Percentiles rank a stretch among this genome's conserved stretches.
These are phyloP conservation scores for Champsocephalus gunnari DNA, from an alignment of 2,797 vertebrate genomes.

Conservation along the genomic window DNA sequence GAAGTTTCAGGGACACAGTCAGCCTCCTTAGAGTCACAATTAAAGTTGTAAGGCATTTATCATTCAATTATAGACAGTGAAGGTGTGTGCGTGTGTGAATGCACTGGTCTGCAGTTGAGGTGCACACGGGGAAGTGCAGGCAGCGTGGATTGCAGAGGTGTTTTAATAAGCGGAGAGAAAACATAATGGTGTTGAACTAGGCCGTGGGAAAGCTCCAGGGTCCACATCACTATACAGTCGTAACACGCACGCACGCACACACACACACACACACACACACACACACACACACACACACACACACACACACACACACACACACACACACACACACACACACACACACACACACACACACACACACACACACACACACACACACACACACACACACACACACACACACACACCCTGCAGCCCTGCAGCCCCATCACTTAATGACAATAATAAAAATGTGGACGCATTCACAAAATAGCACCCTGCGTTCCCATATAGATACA, in stretches of 20 bases:
- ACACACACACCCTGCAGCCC: background rate
- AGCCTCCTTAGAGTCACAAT: constrained; percentile 45
- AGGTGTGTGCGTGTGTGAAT: constrained; percentile 1
- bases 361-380: constrained; percentile 14
- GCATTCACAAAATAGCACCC: constrained; percentile 38
- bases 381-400: constrained; percentile 3
- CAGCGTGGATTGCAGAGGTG: constrained; percentile 50
- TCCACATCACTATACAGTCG: constrained; percentile 46
- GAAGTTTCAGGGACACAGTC: constrained; percentile 46
- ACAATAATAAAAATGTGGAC: constrained; percentile 44
- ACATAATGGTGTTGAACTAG: constrained; percentile 63
- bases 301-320: constrained; percentile 19
- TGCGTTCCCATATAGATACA: constrained; percentile 11
- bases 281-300: constrained; percentile 9
- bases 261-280: constrained; percentile 8
- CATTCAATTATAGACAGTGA: constrained; percentile 35
- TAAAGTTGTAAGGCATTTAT: constrained; percentile 29
- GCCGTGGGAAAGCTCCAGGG: constrained; percentile 59
- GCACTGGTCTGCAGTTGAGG: constrained; percentile 27
- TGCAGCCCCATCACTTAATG: constrained; percentile 37
- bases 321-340: constrained; percentile 13
- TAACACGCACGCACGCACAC: constrained; percentile 24
- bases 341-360: constrained; percentile 13
- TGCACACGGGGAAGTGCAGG: constrained; percentile 37
- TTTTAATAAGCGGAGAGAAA: constrained; percentile 60